Evolutionary conservation across 2,888 invertebrate genomes (phyloP).

Genomic region (Hipparchia sbordonii): DNA sequence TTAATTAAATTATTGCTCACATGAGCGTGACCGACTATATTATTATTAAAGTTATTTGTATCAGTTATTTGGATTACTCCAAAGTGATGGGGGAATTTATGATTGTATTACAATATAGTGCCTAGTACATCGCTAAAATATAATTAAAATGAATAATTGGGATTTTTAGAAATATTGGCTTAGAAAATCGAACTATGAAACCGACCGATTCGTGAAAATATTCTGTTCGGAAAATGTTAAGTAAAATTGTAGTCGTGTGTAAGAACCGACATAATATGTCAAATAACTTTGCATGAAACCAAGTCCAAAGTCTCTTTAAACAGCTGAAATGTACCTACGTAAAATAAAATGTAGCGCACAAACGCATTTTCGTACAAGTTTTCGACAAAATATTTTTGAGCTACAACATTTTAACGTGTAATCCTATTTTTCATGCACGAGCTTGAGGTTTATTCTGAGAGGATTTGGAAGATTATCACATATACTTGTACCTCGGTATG

Average conservation of each 20-base stretch:
- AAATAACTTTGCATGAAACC: neutral
- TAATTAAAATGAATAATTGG: neutral
- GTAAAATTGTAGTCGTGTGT: neutral
- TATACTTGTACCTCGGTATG: neutral
- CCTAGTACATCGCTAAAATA: neutral
- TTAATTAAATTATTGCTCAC: neutral
- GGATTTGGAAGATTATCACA: constrained; percentile 30
- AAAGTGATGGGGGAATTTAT: neutral
- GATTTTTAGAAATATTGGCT: neutral
- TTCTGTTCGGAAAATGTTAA: neutral
- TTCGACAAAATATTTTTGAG: constrained; percentile 29
- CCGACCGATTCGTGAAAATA: neutral
- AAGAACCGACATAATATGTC: neutral
- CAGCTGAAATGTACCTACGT: neutral
- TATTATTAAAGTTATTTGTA: neutral
- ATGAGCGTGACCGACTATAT: neutral
- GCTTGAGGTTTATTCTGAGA: constrained; percentile 29
- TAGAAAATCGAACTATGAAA: too few relatives aligned
- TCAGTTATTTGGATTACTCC: neutral
- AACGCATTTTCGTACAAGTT: constrained; percentile 25
- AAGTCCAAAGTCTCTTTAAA: constrained; percentile 6
- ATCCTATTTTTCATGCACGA: constrained; percentile 33
- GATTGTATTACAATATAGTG: neutral
- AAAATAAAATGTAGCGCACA: constrained; percentile 22
- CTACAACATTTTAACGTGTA: constrained; percentile 33